Conservation (phyloP, 2,888 invertebrate species). For the Torymus texanus region DNA sequence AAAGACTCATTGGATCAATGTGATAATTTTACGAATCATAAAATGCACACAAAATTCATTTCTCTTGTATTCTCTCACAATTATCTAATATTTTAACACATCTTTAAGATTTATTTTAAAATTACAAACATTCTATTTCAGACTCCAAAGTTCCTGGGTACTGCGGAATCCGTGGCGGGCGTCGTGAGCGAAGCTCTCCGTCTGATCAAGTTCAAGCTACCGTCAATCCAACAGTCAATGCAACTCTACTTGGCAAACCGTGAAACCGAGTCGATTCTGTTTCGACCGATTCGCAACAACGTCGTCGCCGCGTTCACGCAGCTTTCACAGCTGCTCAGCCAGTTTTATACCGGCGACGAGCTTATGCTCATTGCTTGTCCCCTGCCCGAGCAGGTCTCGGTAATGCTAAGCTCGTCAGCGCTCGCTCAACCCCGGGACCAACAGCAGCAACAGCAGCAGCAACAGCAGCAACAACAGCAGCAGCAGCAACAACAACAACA, state of each 20-base stretch:
- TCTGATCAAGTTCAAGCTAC: slow-evolving; percentile 86
- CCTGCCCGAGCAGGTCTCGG: slow-evolving; percentile 94
- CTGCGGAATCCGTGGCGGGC: slow-evolving; percentile 83
- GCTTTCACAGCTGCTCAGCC: slow-evolving; percentile 85
- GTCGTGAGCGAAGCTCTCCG: slow-evolving; percentile 87
- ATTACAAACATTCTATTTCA: background rate
- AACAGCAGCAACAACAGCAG: background rate
- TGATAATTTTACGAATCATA: no score
- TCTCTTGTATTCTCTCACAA: no score
- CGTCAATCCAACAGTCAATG: slow-evolving; percentile 91
- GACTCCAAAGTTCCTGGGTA: slow-evolving; percentile 74
- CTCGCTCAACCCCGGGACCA: slow-evolving; percentile 22
- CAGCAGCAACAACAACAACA: no score
- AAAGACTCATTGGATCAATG: no score
- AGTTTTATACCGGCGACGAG: slow-evolving; percentile 89
- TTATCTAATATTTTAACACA: no score
- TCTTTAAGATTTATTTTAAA: no score
- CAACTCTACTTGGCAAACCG: slow-evolving; percentile 95
- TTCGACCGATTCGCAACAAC: slow-evolving; percentile 95
- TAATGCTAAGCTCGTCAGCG: slow-evolving; percentile 85
- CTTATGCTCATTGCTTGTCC: slow-evolving; percentile 91
- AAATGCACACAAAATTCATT: no score
- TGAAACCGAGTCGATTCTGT: slow-evolving; percentile 97
- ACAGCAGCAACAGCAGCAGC: background rate
- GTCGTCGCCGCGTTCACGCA: slow-evolving; percentile 92